Percentiles rank a stretch among this genome's conserved stretches.
Evolutionary conservation across 1,140 invertebrate species (phyloP).

Genomic region (Uloborus diversus): DNA sequence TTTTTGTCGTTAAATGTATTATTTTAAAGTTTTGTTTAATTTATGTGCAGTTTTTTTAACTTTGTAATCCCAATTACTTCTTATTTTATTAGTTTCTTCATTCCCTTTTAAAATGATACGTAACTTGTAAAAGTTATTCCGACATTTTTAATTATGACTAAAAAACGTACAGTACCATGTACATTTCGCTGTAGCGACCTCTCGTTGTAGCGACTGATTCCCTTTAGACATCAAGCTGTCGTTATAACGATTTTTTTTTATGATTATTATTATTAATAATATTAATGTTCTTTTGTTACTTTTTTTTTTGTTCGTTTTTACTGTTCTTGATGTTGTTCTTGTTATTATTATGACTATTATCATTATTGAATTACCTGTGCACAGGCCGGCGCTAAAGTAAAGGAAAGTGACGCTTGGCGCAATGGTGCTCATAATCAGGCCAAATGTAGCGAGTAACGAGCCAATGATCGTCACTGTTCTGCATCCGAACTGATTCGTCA

Average conservation of each 20-base stretch:
- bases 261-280: background rate
- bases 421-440: conserved; percentile 78
- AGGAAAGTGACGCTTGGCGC: conserved; percentile 79
- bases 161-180: no score
- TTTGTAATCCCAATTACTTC: no score
- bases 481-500: conserved; percentile 94
- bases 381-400: conserved; percentile 87
- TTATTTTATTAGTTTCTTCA: no score
- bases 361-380: conserved; percentile 69
- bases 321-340: no score
- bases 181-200: background rate
- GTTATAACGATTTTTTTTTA: background rate
- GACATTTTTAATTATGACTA: no score
- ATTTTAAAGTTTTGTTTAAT: no score
- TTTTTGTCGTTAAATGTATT: no score
- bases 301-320: no score
- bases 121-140: no score
- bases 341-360: background rate
- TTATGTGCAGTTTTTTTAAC: no score
- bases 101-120: no score
- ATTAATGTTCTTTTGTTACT: no score
- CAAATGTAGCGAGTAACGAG: conserved; percentile 78
- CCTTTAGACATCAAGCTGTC: background rate
- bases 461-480: conserved; percentile 86
- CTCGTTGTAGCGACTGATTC: background rate